Conservation (phyloP, 2,113 vertebrate species). For the Notiomystis cincta region DNA sequence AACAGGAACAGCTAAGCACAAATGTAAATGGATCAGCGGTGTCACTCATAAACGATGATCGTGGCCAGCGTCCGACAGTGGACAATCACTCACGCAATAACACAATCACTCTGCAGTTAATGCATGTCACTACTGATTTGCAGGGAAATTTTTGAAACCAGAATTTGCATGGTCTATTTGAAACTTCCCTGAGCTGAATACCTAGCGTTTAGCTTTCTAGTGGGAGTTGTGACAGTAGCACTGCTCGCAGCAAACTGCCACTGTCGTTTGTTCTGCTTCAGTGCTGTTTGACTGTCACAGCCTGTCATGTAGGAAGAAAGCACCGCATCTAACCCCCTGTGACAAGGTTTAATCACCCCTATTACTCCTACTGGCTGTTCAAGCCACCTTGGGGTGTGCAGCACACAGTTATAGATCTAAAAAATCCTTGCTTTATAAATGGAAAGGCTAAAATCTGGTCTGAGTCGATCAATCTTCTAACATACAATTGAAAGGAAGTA, state of each 20-base stretch:
- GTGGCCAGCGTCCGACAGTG: background rate
- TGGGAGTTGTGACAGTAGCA: slow-evolving; percentile 65
- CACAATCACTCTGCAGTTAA: background rate
- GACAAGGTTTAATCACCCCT: slow-evolving; percentile 74
- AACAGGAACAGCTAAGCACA: background rate
- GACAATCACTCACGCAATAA: background rate
- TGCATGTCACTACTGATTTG: background rate
- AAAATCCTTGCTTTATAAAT: background rate
- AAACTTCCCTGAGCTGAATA: slow-evolving; percentile 47
- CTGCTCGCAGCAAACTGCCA: slow-evolving; percentile 72
- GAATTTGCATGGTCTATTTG: slow-evolving; percentile 22
- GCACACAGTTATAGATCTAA: background rate
- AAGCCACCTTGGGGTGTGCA: slow-evolving; percentile 53
- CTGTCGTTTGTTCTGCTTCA: slow-evolving; percentile 72
- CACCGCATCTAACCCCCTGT: slow-evolving; percentile 61
- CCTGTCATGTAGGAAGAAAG: slow-evolving; percentile 71
- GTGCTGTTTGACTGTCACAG: slow-evolving; percentile 74
- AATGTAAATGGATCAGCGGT: background rate
- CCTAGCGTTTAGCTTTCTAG: slow-evolving; percentile 55
- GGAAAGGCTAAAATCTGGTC: background rate
- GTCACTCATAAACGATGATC: background rate
- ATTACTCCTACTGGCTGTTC: slow-evolving; percentile 65
- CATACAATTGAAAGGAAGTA: background rate
- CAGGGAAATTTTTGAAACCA: slow-evolving; percentile 5
- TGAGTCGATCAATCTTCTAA: background rate